Evolutionary conservation across 2,888 invertebrate species (phyloP), one percentile per base, ranked within the genome.

Genomic region (Caenorhabditis angaria): DNA sequence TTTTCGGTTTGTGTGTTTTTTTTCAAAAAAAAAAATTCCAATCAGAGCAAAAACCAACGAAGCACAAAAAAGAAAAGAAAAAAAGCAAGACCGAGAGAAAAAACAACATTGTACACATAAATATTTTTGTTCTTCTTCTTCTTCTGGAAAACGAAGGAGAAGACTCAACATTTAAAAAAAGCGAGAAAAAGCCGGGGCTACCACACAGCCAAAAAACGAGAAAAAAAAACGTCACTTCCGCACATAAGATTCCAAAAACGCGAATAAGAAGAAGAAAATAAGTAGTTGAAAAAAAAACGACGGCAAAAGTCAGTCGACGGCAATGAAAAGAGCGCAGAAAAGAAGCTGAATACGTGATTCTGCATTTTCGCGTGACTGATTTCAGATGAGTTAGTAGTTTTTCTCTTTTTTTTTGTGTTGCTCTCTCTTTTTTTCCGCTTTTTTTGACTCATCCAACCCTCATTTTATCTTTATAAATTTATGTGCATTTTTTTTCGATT

Each of bases 321-420:
- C n/a, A n/a, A n/a, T 41, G 41, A 41, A 41, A 41, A 41, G 41
- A 41, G 41, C 41, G 41, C 18, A 24, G 8, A 51, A 51, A 51
- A 8, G 25, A 51, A n/a, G 25, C 8, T 24, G 25, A 51, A 51
- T 51, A 51, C 51, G 51, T 51, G 51, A 51, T 51, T 51, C 51
- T 8, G 25, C 24, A 54, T 54, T 54, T 27, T 27, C 27, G 54
- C 54, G 54, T 54, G 54, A 54, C 54, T 27, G 54, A 54, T 54
- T 50, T 50, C 50, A 50, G 50, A 50, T 20, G 22, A 41, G 41
- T 41, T 41, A 41, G 10, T 41, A 18, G 18, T 18, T 41, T 18
- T 41, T 41, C 18, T 41, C 18, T 41, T 14, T 41, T 14, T 41
- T 41, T 14, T 41, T 41, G 18, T 14, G 10, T 41, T 41, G 10